Percentiles rank a stretch among this genome's conserved stretches.
Evolutionary conservation across 2,113 vertebrate species (phyloP).

Genomic region (Reinhardtius hippoglossoides): DNA sequence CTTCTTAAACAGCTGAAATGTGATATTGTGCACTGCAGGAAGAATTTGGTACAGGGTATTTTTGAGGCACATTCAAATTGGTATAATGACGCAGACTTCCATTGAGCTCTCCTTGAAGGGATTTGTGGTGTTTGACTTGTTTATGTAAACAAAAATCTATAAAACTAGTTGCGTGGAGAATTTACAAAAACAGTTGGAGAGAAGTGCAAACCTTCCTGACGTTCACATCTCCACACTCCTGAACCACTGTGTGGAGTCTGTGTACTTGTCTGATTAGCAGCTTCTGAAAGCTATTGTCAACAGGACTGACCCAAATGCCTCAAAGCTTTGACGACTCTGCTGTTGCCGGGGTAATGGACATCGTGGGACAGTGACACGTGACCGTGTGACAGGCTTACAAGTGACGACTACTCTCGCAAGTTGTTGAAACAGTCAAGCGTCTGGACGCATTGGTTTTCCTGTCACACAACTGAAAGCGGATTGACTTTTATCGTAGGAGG

Average conservation of each 20-base stretch:
- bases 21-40: too few species aligned
- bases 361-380: not conserved
- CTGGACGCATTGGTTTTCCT: not conserved
- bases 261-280: not conserved
- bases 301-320: not conserved
- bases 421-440: not conserved
- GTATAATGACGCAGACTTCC: not conserved
- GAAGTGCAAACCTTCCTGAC: not conserved
- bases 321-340: not conserved
- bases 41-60: too few species aligned
- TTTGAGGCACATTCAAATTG: not conserved
- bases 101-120: not conserved
- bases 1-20: too few species aligned
- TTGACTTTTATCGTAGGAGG: not conserved
- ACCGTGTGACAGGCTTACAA: not conserved
- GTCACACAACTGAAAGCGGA: not conserved
- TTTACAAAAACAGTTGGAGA: not conserved
- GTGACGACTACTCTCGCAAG: not conserved
- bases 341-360: not conserved
- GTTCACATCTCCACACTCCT: not conserved
- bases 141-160: too few species aligned
- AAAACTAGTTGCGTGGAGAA: too few species aligned
- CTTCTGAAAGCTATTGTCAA: not conserved
- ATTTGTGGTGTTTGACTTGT: not conserved
- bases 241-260: not conserved